Evolutionary conservation across 2,888 invertebrate species (phyloP).

Genomic region (Rhyacophila evoluta): DNA sequence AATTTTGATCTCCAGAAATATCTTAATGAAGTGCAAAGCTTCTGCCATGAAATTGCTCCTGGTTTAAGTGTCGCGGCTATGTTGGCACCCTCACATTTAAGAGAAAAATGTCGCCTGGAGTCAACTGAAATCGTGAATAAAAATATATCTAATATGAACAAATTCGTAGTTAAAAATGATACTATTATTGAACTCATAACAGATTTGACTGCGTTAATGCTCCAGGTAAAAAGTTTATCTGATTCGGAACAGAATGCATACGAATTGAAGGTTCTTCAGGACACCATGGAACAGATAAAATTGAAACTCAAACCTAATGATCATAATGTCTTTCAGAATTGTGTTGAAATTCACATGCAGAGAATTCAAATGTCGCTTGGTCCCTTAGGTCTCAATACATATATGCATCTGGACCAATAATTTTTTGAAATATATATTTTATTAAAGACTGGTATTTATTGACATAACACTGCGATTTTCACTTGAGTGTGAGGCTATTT

Average conservation of each 20-base stretch:
- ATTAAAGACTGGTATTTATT: conserved; percentile 32
- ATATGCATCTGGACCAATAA: conserved; percentile 26
- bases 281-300: conserved; percentile 91
- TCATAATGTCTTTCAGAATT: conserved; percentile 84
- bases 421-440: neutral
- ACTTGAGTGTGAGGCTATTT: neutral
- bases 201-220: conserved; percentile 89
- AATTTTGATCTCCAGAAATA: conserved; percentile 90
- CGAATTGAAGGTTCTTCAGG: conserved; percentile 90
- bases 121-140: conserved; percentile 84
- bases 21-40: conserved; percentile 85
- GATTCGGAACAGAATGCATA: conserved; percentile 90
- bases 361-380: conserved; percentile 84
- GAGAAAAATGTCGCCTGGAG: conserved; percentile 89
- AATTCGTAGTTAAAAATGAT: conserved; percentile 72
- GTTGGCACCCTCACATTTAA: conserved; percentile 88
- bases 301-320: conserved; percentile 81
- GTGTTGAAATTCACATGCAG: conserved; percentile 92
- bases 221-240: conserved; percentile 84
- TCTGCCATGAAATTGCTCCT: conserved; percentile 88
- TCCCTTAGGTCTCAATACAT: conserved; percentile 52
- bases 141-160: conserved; percentile 71
- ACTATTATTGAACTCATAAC: conserved; percentile 84
- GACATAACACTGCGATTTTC: neutral
- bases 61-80: conserved; percentile 89